Evolutionary conservation across 2,113 vertebrate genomes (phyloP).

Genomic region (Archilochus colubris): DNA sequence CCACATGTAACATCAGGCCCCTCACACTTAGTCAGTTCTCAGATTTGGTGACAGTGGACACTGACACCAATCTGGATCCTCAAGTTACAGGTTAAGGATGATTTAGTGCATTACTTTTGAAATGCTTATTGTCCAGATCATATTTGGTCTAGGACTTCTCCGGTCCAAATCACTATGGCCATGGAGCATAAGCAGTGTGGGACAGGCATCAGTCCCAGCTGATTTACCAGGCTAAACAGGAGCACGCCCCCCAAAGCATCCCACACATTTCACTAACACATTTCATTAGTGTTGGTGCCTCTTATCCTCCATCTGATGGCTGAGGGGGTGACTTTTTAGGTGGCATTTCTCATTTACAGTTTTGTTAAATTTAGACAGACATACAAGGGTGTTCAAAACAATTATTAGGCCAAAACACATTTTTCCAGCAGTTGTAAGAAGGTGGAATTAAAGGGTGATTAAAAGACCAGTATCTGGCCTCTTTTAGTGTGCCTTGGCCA

Average conservation of each 20-base stretch:
- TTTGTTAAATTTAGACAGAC: background rate
- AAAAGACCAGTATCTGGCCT: background rate
- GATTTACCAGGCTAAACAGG: background rate
- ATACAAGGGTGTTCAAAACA: background rate
- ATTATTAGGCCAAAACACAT: background rate
- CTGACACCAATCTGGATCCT: background rate
- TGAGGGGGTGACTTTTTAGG: background rate
- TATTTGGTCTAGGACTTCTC: background rate
- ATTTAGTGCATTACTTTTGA: background rate
- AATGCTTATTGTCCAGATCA: background rate
- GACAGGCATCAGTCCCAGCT: background rate
- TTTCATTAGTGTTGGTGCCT: background rate
- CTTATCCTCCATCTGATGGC: background rate
- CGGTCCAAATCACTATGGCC: background rate
- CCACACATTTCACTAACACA: background rate
- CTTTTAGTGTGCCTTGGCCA: background rate
- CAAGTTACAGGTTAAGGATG: background rate
- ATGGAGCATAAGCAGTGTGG: too few species aligned
- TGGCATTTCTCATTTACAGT: background rate
- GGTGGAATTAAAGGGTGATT: background rate
- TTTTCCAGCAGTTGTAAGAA: background rate
- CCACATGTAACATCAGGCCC: background rate
- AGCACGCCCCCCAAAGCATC: background rate
- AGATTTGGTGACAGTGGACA: background rate
- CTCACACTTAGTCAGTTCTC: background rate